Base-by-base conservation (phyloP, 2,113 vertebrate species). In the Romanogobio albipinnatus region DNA sequence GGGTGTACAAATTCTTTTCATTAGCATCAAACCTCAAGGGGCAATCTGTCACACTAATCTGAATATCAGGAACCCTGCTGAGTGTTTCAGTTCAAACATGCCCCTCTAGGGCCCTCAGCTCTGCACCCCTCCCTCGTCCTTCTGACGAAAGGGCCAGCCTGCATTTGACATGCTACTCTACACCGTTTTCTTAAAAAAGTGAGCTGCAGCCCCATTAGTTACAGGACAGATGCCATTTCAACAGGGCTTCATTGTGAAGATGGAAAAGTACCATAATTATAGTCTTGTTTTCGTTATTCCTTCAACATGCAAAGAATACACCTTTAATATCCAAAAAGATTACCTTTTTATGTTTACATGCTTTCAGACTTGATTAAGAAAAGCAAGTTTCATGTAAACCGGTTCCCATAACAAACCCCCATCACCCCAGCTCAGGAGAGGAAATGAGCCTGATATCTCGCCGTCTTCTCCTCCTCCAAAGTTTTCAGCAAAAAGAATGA, bases 1-100 rank as follows among this genome's bases (percentile, higher is more conserved):
- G 1, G 78, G 39, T 53, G 77, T 78, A 84, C 87, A 87, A 82
- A 89, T 86, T 86, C 84, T 79, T 81, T 87, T 86, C 88, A 86
- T 89, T 82, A 89, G 81, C 88, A 89, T 89, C 78, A 76, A 84
- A 89, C 88, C 88, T 62, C 86, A 75, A 76, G 82, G 88, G 86
- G 73, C 76, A 61, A 76, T 88, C 85, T 81, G 85, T 88, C 85
- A 86, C 85, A 86, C 82, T 88, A 89, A 89, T 89, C 86, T 89
- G 85, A 87, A 89, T 86, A 87, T 87, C 84, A 87, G 86, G 66
- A 82, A 82, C 86, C 88, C 86, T 62, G 84, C 88, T 84, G 88
- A 68, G 88, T 82, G 86, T 86, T 89, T 87, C 84, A 87, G 88
- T 84, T 87, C 84, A 89, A 87, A 87, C 88, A 86, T 87, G 88